Percentiles rank a stretch among this genome's conserved stretches.
Conservation (phyloP, 2,888 invertebrate genomes). For the Amaurobius ferox region DNA sequence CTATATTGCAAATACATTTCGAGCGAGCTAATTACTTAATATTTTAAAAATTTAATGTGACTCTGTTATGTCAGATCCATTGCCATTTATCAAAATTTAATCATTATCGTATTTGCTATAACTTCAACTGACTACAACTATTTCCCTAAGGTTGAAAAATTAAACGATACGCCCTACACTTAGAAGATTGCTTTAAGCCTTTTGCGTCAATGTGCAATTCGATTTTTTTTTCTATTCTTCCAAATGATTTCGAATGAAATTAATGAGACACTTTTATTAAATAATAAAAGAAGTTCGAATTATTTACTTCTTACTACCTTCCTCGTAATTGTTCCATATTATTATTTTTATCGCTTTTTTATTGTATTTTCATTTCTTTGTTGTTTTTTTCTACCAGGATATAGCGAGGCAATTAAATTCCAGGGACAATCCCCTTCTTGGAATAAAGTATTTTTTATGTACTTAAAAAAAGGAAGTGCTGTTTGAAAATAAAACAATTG, state of each 20-base stretch:
- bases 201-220: conserved; percentile 4
- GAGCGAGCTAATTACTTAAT: no score
- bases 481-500: not conserved
- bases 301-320: conserved; percentile 29
- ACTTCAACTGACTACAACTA: no score
- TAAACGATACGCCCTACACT: no score
- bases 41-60: no score
- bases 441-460: not conserved
- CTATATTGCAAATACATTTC: no score
- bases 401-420: conserved; percentile 55
- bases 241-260: conserved; percentile 33
- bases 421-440: conserved; percentile 29
- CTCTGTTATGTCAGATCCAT: no score
- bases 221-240: conserved; percentile 23
- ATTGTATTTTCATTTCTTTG: not conserved
- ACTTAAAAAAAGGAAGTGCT: not conserved
- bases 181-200: no score
- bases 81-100: no score
- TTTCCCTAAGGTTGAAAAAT: no score
- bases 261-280: conserved; percentile 54
- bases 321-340: not conserved
- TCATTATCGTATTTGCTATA: no score
- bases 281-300: conserved; percentile 19
- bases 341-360: conserved; percentile 9
- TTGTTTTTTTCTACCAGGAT: conserved; percentile 7